Evolutionary conservation across 2,797 vertebrate genomes (phyloP), one percentile per base, ranked within the genome.

Genomic region (Urosaurus nigricauda): DNA sequence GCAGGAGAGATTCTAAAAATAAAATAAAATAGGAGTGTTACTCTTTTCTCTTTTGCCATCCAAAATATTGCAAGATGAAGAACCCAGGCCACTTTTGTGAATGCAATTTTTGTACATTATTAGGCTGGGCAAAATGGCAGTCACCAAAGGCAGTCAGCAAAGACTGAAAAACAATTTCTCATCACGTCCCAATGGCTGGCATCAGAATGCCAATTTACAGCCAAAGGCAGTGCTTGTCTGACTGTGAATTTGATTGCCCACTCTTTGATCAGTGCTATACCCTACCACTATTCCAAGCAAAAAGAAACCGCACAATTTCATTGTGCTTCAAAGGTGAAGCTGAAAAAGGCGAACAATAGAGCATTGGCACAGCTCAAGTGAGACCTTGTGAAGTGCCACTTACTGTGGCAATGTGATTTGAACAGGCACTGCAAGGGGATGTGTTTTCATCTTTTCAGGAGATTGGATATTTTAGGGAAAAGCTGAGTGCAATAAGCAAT

Each of bases 141-240:
- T 85, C 71, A 78, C 63, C 79, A 83, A 75, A 91, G 79, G 73
- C 79, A 86, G 79, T 65, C n/a, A 91, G 82, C 88, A 85, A 87
- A 82, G 78, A 58, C 82, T 85, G 78, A 58, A 89, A 89, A 87
- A 84, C 79, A 89, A 82, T 82, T 91, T 91, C 58, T 85, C 70
- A 85, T 87, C 88, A 81, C 40, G 26, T 87, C 85, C 78, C 82
- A 24, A 87, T 88, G 83, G 79, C 82, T 91, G 85, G 85, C 90
- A 78, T 89, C 79, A 85, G 71, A 85, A 84, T 89, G 82, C 82
- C 88, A 85, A 87, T 85, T 91, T 89, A 87, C 78, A 89, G 90
- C 78, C 88, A 89, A 89, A 87, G 83, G 71, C 78, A 87, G 74
- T 73, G 90, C 82, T 85, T 87, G 71, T 91, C 85, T 85, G 79